phyloP scores from a whole-genome alignment of 1,140 invertebrate species.

The Eufriesea mexicana region DNA sequence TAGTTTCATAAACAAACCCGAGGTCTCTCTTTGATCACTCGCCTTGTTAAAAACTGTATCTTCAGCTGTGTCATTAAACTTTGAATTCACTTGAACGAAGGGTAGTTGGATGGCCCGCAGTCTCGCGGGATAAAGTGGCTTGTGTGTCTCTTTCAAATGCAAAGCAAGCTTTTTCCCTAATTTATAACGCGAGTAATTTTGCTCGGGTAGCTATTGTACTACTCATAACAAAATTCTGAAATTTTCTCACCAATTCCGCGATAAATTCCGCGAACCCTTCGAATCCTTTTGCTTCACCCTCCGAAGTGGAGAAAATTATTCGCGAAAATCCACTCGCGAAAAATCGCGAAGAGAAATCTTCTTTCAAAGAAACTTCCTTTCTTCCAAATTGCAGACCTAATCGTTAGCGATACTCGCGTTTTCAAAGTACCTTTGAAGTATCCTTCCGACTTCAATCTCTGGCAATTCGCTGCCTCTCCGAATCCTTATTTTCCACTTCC shows the following conservation, averaged over 20 bases:
- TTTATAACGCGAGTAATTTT: not conserved
- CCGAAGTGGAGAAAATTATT: too few relatives aligned
- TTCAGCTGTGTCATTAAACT: not conserved
- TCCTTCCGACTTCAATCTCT: not conserved
- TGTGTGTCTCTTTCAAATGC: slow-evolving; percentile 23
- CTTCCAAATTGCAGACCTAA: too few relatives aligned
- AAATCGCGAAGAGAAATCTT: too few relatives aligned
- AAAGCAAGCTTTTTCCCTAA: slow-evolving; percentile 5
- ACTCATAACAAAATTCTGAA: not conserved
- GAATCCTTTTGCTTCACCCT: not conserved
- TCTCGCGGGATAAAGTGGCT: not conserved
- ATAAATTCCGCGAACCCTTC: too few relatives aligned
- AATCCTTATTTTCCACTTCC: not conserved
- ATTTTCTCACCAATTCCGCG: not conserved
- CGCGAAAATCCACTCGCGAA: not conserved
- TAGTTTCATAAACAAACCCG: not conserved
- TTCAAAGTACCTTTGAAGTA: too few relatives aligned
- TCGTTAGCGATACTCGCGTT: too few relatives aligned
- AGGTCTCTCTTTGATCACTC: not conserved
- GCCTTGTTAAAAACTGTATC: not conserved
- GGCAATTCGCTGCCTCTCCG: too few relatives aligned
- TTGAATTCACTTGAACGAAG: not conserved
- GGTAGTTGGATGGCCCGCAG: not conserved
- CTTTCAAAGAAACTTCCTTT: not conserved
- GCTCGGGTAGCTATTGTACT: not conserved